A percentile compares a stretch with the other conserved stretches of the same genome.
Conservation (phyloP, 2,797 vertebrate species). For the Melanitta fusca region DNA sequence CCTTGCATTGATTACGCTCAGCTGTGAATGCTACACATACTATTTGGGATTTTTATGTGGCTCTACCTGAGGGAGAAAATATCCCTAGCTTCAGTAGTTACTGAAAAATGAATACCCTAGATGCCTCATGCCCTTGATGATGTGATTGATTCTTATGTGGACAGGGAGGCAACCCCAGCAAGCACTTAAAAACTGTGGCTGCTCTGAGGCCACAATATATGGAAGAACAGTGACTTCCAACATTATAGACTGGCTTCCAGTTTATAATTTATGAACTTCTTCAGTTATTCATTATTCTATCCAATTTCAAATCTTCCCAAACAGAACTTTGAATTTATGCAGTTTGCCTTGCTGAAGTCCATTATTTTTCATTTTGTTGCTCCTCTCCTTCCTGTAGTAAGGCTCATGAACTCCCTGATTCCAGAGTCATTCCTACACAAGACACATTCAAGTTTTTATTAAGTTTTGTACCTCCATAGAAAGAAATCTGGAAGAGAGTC, state of each 20-base stretch:
- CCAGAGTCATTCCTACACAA: not conserved
- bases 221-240: not conserved
- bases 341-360: not conserved
- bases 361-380: not conserved
- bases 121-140: not conserved
- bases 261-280: not conserved
- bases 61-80: not conserved
- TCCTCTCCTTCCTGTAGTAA: not conserved
- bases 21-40: rapidly evolving
- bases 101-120: not conserved
- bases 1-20: not conserved
- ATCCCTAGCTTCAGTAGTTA: not conserved
- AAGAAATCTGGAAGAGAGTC: not conserved
- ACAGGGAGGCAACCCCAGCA: not conserved
- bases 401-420: not conserved
- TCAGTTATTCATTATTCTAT: not conserved
- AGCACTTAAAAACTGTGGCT: not conserved
- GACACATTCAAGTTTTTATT: not conserved
- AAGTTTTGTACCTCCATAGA: not conserved
- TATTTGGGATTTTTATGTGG: not conserved
- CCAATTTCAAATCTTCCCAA: not conserved
- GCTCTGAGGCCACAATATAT: not conserved
- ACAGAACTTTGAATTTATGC: not conserved
- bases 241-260: not conserved
- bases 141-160: not conserved